Base-by-base conservation (phyloP, 1,140 invertebrate genomes). In the Propsilocerus akamusi region DNA sequence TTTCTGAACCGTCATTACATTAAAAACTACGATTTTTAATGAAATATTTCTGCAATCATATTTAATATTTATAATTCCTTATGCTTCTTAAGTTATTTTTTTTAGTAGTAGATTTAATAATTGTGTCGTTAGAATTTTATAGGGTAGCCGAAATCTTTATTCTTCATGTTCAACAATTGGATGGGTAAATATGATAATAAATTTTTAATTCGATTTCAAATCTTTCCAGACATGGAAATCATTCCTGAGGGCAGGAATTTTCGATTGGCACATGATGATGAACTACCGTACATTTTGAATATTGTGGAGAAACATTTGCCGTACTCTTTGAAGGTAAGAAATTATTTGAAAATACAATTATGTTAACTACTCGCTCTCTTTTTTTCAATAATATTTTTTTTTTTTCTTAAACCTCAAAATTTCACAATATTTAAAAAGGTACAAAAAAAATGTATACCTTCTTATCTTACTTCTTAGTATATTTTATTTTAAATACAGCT, bases 221-320 rank as follows among this genome's bases (percentile, higher is more conserved):
- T 8, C 28, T 14, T 74, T 75, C 46, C 66, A 81, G 78, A 79
- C 71, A 82, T 82, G 80, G 78, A 78, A 78, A 77, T 81, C 71
- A 73, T 79, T 72, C 69, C 76, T 62, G 78, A 82, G 72, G 83
- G 83, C 63, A 81, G 76, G 71, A 82, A 86, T 71, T 87, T 87
- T 73, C 80, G 80, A 77, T 76, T 86, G 72, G 76, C 83, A 59
- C 69, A 75, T 68, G 77, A 83, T 74, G 77, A 81, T 60, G 82
- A 86, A 71, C 75, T 86, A 67, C 77, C 81, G 60, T 75, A 76
- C 64, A 77, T 86, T 59, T 73, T 83, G 66, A 77, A 83, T 63
- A 73, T 78, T 63, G 73, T 86, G 58, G 76, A 75, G 59, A 72
- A 74, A 67, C 81, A 78, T 72, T 73, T 86, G 67, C 83, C 83